These are phyloP conservation scores for Melanotus villosus DNA, from an alignment of 2,888 invertebrate species.

Conservation along the genomic window DNA sequence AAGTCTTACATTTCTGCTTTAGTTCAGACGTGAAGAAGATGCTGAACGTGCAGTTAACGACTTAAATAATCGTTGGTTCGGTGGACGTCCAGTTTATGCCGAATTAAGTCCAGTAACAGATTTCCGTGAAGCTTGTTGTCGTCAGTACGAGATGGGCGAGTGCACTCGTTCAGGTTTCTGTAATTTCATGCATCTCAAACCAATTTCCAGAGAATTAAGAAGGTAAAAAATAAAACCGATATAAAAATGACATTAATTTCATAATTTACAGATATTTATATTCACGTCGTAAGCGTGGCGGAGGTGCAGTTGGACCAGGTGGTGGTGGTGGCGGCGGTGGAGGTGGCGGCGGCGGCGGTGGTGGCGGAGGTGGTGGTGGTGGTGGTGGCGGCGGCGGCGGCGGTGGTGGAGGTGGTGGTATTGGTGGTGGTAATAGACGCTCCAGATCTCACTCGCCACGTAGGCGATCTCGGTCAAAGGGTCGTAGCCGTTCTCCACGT, in stretches of 20 bases:
- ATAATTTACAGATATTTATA: constrained; percentile 79
- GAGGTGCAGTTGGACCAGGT: constrained; percentile 55
- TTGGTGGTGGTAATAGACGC: constrained; percentile 68
- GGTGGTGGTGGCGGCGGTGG: constrained; percentile 64
- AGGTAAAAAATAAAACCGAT: no score
- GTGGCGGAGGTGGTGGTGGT: constrained; percentile 62
- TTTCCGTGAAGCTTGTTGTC: constrained; percentile 98
- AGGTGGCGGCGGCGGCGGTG: constrained; percentile 64
- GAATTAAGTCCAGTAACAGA: constrained; percentile 99
- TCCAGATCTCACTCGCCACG: constrained; percentile 75
- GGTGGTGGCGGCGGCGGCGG: constrained; percentile 67
- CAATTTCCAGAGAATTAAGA: constrained; percentile 94
- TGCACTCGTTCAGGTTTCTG: constrained; percentile 99
- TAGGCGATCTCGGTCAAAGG: constrained; percentile 70
- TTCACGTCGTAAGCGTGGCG: constrained; percentile 76
- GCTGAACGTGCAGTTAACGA: constrained; percentile 98
- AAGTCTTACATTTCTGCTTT: no score
- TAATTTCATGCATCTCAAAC: constrained; percentile 99
- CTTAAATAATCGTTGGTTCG: constrained; percentile 99
- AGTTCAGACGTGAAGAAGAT: constrained; percentile 97
- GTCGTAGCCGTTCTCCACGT: constrained; percentile 66
- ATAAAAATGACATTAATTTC: no score
- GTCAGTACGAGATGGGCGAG: constrained; percentile 99
- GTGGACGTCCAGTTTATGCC: constrained; percentile 97
- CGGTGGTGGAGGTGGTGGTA: constrained; percentile 54